Evolutionary conservation across 2,797 vertebrate species (phyloP).

Genomic region (Myiotriccus ornatus): DNA sequence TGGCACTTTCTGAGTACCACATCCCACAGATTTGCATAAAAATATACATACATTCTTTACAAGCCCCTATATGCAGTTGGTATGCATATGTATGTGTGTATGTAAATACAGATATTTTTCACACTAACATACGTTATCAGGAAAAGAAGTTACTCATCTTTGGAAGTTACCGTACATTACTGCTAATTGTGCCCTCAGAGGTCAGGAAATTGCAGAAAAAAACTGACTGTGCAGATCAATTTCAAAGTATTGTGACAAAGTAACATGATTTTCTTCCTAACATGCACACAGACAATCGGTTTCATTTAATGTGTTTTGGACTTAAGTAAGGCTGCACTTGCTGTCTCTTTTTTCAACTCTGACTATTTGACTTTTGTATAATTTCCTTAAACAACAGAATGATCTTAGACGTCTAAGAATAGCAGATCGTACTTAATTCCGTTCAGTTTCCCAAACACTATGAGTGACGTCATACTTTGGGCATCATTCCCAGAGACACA

Average conservation of each 20-base stretch:
- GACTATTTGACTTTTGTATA: neutral
- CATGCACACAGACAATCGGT: neutral
- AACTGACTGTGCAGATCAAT: neutral
- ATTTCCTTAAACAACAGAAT: neutral
- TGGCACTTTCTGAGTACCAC: neutral
- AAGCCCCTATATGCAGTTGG: neutral
- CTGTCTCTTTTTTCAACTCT: neutral
- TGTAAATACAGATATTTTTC: neutral
- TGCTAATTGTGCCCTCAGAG: neutral
- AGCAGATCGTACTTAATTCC: neutral
- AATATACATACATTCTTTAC: neutral
- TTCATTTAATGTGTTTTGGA: neutral
- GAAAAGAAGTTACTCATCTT: neutral
- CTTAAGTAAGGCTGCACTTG: neutral
- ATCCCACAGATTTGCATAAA: neutral
- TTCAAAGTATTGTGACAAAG: neutral
- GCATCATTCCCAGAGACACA: neutral
- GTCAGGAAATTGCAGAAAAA: neutral
- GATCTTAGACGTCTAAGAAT: neutral
- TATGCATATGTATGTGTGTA: neutral
- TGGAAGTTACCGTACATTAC: neutral
- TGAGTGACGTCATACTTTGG: fast-evolving
- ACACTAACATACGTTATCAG: neutral
- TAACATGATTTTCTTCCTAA: neutral
- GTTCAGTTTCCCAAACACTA: neutral